Evolutionary conservation across 2,797 vertebrate species (phyloP).

Genomic region (Alexandromys oeconomus): DNA sequence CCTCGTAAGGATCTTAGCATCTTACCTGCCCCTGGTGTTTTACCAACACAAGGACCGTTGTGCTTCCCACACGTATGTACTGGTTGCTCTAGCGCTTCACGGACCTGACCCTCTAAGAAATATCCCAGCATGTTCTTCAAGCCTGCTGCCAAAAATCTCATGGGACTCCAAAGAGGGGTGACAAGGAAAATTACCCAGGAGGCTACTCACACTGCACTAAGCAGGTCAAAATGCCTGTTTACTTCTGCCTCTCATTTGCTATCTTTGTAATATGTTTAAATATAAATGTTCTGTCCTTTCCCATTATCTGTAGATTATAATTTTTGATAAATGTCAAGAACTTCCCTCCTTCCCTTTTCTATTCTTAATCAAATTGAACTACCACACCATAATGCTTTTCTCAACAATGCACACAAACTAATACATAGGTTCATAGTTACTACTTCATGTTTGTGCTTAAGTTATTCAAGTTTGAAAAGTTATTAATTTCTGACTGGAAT

Average conservation of each 20-base stretch:
- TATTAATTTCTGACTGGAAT: background rate
- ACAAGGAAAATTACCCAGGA: background rate
- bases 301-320: background rate
- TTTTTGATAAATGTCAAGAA: background rate
- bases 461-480: slow-evolving; percentile 14
- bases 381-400: background rate
- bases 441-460: background rate
- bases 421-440: background rate
- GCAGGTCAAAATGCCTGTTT: background rate
- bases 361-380: background rate
- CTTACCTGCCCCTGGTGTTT: slow-evolving; percentile 43
- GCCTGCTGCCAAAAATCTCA: background rate
- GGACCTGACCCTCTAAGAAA: background rate
- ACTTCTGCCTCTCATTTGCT: background rate
- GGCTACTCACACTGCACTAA: background rate
- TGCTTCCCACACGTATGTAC: background rate
- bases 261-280: background rate
- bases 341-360: background rate
- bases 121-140: background rate
- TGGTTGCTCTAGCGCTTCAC: background rate
- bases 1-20: background rate
- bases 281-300: background rate
- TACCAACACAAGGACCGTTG: background rate
- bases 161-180: background rate
- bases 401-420: background rate